Evolutionary conservation across 2,113 vertebrate genomes (phyloP), one percentile per base, ranked within the genome.

Genomic region (Centropristis striata): DNA sequence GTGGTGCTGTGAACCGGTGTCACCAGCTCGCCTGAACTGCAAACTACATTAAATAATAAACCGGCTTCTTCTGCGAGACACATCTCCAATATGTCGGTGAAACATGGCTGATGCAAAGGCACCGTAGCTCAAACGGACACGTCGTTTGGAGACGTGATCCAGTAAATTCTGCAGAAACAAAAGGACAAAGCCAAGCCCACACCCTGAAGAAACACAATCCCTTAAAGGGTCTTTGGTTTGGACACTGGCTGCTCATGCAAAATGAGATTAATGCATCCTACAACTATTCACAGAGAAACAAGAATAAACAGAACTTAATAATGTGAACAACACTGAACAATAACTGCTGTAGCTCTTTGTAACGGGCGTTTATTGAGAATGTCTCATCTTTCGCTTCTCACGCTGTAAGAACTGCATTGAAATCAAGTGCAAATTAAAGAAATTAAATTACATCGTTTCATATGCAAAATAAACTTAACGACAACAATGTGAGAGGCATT

Each of bases 41-140:
- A 64, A 66, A 60, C 80, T 39, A 23, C 83, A 84, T 64, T 49
- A 65, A 81, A 71, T 75, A 80, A 83, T 84, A 70, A 85, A 82
- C 41, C 23, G 69, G 75, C n/a, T 80, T 68, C 68, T 58, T 49
- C 51, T 36, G 37, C 4, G 3, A 47, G 77, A 75, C 54, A 50
- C 37, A 32, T 64, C 44, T 61, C 67, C 20, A 28, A 76, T 60
- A 76, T 51, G 57, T 59, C 4, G 21, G 25, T 36, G 12, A 69
- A 90, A 85, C 75, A 63, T 53, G 42, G 58, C 74, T 39, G 15
- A 39, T 23, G 67, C 71, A 51, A 59, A 69, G 69, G 65, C 46
- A 47, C 76, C 61, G 47, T 41, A 66, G 46, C 75, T 88, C 83
- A 77, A 55, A 49, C 15, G 65, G 49, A 37, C 1, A 20, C 6